Evolutionary conservation across 2,888 invertebrate genomes (phyloP).

Genomic region (Aethes cnicana): DNA sequence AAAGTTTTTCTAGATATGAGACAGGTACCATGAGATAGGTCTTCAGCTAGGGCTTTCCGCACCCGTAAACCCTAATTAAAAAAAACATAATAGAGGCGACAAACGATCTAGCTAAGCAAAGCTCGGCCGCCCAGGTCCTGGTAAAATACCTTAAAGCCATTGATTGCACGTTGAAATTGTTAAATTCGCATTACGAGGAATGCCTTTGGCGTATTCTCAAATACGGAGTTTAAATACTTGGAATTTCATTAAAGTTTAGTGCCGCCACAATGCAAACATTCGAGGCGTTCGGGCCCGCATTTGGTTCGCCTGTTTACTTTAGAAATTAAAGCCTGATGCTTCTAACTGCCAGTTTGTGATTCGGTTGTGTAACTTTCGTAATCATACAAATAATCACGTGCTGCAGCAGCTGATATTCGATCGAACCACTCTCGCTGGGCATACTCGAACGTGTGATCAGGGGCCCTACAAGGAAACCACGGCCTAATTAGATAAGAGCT

Average conservation of each 20-base stretch:
- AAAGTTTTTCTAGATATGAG: too few relatives aligned
- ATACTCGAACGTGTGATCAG: conserved; percentile 55
- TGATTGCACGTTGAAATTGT: conserved; percentile 23
- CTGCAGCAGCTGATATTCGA: conserved; percentile 16
- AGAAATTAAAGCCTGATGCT: conserved; percentile 26
- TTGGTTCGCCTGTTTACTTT: conserved; percentile 42
- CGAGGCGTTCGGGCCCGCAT: conserved; percentile 40
- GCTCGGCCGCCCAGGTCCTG: too few relatives aligned
- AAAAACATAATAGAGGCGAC: too few relatives aligned
- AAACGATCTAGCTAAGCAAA: too few relatives aligned
- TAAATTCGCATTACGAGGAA: conserved; percentile 35
- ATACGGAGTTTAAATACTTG: conserved; percentile 42
- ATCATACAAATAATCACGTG: not conserved
- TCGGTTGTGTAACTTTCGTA: not conserved
- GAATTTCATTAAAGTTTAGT: conserved; percentile 52
- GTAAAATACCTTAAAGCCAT: conserved; percentile 23
- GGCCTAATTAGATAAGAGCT: conserved; percentile 72
- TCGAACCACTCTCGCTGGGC: conserved; percentile 21
- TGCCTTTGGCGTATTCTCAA: conserved; percentile 40
- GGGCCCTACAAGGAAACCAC: conserved; percentile 68
- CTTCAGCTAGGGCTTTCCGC: too few relatives aligned
- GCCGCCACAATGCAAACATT: conserved; percentile 45
- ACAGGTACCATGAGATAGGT: too few relatives aligned
- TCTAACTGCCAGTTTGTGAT: conserved; percentile 22
- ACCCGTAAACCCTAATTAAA: too few relatives aligned